A percentile compares a stretch with the other conserved stretches of the same genome.
phyloP scores from a whole-genome alignment of 2,797 vertebrate genomes.

The Gouania willdenowi region DNA sequence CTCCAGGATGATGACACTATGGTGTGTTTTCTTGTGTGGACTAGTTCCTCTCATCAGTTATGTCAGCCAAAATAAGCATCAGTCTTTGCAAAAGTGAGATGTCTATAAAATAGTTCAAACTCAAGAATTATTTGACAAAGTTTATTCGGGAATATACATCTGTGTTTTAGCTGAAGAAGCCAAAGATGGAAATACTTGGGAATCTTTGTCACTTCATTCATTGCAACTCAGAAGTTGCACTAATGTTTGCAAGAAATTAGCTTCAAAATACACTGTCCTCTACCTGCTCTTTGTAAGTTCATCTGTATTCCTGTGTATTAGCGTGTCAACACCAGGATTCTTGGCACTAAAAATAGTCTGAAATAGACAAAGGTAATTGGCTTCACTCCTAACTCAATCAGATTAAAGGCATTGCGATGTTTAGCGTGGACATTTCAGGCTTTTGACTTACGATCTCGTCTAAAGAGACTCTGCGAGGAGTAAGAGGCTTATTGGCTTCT shows the following conservation, averaged over 20 bases:
- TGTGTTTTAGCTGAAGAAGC: slow-evolving; percentile 36
- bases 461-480: slow-evolving; percentile 17
- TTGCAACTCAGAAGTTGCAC: too few species aligned
- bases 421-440: slow-evolving; percentile 28
- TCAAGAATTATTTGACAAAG: too few species aligned
- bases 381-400: slow-evolving; percentile 34
- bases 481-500: slow-evolving; percentile 30
- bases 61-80: too few species aligned
- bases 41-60: too few species aligned
- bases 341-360: slow-evolving; percentile 34
- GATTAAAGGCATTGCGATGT: slow-evolving; percentile 30
- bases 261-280: slow-evolving; percentile 11
- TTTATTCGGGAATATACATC: too few species aligned
- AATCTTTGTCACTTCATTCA: neutral
- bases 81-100: too few species aligned
- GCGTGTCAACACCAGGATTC: slow-evolving; percentile 41
- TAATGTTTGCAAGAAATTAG: slow-evolving; percentile 24
- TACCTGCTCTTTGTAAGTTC: slow-evolving; percentile 2
- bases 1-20: too few species aligned
- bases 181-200: slow-evolving; percentile 10
- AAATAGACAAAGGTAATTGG: slow-evolving; percentile 63
- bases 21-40: too few species aligned
- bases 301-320: slow-evolving; percentile 30
- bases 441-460: slow-evolving; percentile 21
- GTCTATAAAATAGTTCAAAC: too few species aligned